Conservation (phyloP, 2,113 vertebrate genomes). For the Regulus satrapa region DNA sequence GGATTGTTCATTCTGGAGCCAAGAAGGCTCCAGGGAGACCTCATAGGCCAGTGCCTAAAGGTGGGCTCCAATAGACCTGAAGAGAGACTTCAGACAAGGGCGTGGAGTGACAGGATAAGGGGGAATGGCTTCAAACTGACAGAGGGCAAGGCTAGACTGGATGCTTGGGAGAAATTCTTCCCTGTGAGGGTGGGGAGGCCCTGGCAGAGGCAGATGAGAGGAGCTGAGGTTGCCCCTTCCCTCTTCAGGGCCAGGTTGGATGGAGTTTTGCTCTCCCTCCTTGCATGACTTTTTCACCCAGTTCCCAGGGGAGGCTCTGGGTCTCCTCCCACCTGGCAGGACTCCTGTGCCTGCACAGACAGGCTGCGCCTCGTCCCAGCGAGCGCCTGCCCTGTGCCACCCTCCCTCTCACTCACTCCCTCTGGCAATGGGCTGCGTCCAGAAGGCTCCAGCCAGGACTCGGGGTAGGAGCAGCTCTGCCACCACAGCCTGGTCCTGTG, state of each 20-base stretch:
- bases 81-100: not conserved
- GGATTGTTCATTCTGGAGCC: not conserved
- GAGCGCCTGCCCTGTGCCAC: not conserved
- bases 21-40: not conserved
- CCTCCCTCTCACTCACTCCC: not conserved
- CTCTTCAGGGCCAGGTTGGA: not conserved
- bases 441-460: not conserved
- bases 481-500: accelerated
- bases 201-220: not conserved
- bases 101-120: not conserved
- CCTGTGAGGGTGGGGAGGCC: not conserved
- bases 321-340: not conserved
- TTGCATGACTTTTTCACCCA: not conserved
- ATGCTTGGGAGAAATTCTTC: not conserved
- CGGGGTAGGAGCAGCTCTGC: not conserved
- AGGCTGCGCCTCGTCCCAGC: not conserved
- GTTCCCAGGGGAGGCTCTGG: not conserved
- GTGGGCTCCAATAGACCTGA: not conserved
- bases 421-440: not conserved
- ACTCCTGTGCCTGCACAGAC: not conserved
- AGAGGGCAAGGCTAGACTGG: not conserved
- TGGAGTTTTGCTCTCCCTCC: not conserved
- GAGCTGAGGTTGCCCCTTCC: not conserved
- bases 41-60: not conserved
- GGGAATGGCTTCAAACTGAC: not conserved